Conservation (phyloP, 2,113 vertebrate species). For the Spea multiplicata region DNA sequence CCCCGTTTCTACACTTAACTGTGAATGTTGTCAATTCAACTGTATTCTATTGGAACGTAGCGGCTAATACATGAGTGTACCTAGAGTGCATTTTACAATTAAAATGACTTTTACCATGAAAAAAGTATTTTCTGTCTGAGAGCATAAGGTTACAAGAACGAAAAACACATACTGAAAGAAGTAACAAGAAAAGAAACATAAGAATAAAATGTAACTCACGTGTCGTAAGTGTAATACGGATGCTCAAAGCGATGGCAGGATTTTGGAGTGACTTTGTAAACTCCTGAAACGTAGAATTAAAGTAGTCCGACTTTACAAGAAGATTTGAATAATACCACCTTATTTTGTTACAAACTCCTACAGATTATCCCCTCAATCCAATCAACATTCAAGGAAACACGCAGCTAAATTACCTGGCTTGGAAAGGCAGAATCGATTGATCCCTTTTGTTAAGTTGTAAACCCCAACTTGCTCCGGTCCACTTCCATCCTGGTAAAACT, state of each 20-base stretch:
- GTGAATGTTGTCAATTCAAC: too few relatives aligned
- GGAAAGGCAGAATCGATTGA: constrained; percentile 96
- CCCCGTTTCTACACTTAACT: too few relatives aligned
- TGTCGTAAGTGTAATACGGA: constrained; percentile 93
- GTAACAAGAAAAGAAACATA: too few relatives aligned
- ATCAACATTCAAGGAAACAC: background rate
- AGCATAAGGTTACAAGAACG: constrained; percentile 92
- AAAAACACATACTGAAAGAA: constrained; percentile 46
- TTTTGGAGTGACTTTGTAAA: constrained; percentile 96
- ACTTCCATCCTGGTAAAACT: constrained; percentile 96
- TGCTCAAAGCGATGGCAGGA: constrained; percentile 98
- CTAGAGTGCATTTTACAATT: too few relatives aligned
- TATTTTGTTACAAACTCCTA: background rate
- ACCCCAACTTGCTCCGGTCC: constrained; percentile 94
- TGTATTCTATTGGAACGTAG: too few relatives aligned
- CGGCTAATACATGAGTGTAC: too few relatives aligned
- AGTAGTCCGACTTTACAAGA: background rate
- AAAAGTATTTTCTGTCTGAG: constrained; percentile 70
- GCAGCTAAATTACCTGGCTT: constrained; percentile 82
- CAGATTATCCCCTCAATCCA: background rate
- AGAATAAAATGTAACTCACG: constrained; percentile 70
- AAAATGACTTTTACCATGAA: too few relatives aligned
- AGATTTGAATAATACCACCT: too few relatives aligned
- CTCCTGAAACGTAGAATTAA: constrained; percentile 65
- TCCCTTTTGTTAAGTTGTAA: constrained; percentile 95